These are phyloP conservation scores for Tetropium fuscum DNA, from an alignment of 2,888 invertebrate species.

Conservation along the genomic window DNA sequence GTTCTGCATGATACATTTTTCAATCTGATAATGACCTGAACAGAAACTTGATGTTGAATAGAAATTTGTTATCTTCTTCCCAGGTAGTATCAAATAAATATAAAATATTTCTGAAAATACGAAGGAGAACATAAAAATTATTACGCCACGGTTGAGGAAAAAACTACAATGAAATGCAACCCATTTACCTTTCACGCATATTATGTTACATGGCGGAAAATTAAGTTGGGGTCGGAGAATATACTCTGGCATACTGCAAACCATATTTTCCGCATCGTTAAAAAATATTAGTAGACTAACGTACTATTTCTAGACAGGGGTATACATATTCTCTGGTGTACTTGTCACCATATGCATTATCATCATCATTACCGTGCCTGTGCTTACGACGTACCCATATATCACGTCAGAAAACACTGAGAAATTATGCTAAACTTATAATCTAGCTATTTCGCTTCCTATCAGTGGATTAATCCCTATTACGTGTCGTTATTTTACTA, in stretches of 20 bases:
- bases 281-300: constrained; percentile 42
- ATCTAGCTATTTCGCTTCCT: too few relatives aligned
- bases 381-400: constrained; percentile 19
- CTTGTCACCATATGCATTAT: constrained; percentile 21
- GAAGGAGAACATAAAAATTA: too few relatives aligned
- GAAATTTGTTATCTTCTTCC: too few relatives aligned
- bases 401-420: too few relatives aligned
- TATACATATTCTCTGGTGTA: constrained; percentile 6
- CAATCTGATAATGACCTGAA: too few relatives aligned
- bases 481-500: too few relatives aligned
- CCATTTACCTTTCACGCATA: constrained; percentile 51
- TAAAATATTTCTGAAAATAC: too few relatives aligned
- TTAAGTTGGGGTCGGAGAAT: constrained; percentile 56
- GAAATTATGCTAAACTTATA: too few relatives aligned
- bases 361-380: constrained; percentile 17
- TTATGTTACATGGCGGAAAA: constrained; percentile 60
- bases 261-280: constrained; percentile 61
- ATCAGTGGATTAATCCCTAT: too few relatives aligned
- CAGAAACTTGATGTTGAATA: too few relatives aligned
- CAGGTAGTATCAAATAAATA: too few relatives aligned
- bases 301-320: constrained; percentile 9
- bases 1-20: too few relatives aligned
- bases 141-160: constrained; percentile 47
- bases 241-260: constrained; percentile 50
- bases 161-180: constrained; percentile 52